Evolutionary conservation across 1,140 invertebrate species (phyloP), one percentile per base, ranked within the genome.

Genomic region (Zeugodacus cucurbitae): DNA sequence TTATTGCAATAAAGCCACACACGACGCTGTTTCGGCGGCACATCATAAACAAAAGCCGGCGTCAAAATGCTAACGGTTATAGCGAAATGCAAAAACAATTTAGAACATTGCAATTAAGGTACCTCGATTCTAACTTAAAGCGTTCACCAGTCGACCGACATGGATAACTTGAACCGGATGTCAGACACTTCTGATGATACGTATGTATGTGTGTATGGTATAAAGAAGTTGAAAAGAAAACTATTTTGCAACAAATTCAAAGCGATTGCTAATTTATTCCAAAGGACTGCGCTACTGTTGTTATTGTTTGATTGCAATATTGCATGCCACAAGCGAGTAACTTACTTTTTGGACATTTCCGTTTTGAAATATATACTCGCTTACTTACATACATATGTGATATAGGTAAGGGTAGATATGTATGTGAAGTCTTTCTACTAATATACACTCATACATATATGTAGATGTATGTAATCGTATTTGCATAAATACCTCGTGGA

Each of bases 301-400:
- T 48, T 82, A n/a, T 37, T 82, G 22, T 54, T 82, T 26, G 22
- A 82, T 48, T 82, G 41, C 74, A 59, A 58, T 34, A 41, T 86
- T 86, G 85, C 85, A 86, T 86, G 85, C 85, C 57, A 86, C 48
- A 86, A 59, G 85, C 85, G 3, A 86, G 48, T 86, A 86, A 86
- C 74, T 82, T 82, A 82, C n/a, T 44, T 82, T 82, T 82, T 82
- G 41, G 85, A 86, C 57, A 86, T 86, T 59, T 86, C 85, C 85
- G 54, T 86, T 86, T 86, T 59, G 29, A 29, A 22, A 7, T 34
- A 57, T 62, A 62, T 62, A 26, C 58, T 11, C 6, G 58, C 22
- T 22, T 6, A 4, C 22, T 11, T n/a, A 3, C 20, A 62, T 59
- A 59, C 17, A n/a, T 7, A 54, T 0, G 4, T 54, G 10, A 17